phyloP scores from a whole-genome alignment of 1,140 invertebrate genomes.

The Thaumatotibia leucotreta region DNA sequence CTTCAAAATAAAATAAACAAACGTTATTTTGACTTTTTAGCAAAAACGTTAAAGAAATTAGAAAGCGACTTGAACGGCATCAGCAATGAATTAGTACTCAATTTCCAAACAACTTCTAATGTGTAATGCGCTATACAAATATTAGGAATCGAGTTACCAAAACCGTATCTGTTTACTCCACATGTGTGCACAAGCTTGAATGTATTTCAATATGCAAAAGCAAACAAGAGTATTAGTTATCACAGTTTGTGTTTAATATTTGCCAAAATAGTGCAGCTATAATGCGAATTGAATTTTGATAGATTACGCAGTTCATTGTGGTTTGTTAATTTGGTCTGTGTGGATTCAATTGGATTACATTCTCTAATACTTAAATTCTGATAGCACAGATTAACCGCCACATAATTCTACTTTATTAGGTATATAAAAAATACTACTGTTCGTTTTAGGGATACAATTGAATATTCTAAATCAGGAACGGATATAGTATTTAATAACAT shows the following conservation, averaged over 20 bases:
- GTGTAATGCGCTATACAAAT: not conserved
- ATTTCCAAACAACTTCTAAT: not conserved
- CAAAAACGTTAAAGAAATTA: too few relatives aligned
- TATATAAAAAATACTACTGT: too few relatives aligned
- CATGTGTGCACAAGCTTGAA: not conserved
- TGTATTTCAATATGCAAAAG: not conserved
- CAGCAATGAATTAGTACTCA: not conserved
- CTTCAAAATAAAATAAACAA: too few relatives aligned
- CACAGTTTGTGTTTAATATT: not conserved
- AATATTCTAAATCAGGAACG: too few relatives aligned
- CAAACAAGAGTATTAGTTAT: not conserved
- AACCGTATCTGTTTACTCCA: not conserved
- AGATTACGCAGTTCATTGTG: not conserved
- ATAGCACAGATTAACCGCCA: not conserved
- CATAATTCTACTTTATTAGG: too few relatives aligned
- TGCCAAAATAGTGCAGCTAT: not conserved
- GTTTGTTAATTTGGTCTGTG: not conserved
- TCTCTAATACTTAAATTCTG: not conserved
- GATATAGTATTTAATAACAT: too few relatives aligned
- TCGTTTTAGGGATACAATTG: too few relatives aligned
- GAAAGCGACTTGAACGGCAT: too few relatives aligned
- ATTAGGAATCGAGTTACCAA: not conserved
- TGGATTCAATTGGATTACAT: not conserved
- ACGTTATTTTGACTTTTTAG: too few relatives aligned
- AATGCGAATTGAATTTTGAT: not conserved